Conservation (phyloP, 2,113 vertebrate species). For the Archocentrus centrarchus region DNA sequence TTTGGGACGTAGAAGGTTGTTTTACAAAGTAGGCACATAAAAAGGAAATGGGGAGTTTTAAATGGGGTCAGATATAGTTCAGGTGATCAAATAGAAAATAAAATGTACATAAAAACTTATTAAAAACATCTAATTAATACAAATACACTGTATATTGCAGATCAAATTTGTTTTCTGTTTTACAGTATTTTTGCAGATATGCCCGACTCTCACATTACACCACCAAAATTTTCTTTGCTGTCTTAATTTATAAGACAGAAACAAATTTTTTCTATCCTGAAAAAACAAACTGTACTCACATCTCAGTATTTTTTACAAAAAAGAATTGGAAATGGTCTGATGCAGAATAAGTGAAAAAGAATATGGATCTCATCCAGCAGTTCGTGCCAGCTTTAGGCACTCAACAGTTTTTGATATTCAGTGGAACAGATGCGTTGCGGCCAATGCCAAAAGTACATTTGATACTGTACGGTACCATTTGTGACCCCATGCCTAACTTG, state of each 20-base stretch:
- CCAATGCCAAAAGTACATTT: background rate
- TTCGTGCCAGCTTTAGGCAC: background rate
- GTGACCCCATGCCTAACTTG: background rate
- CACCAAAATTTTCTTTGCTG: background rate
- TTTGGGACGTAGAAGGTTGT: conserved; percentile 6
- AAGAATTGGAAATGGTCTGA: background rate
- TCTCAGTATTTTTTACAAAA: background rate
- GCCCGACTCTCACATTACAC: background rate
- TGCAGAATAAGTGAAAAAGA: background rate
- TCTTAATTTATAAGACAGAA: background rate
- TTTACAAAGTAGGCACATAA: background rate
- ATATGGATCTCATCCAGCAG: background rate
- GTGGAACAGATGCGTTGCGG: conserved; percentile 6
- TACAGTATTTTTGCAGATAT: background rate
- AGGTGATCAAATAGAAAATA: background rate
- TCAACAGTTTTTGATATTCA: background rate
- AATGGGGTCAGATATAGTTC: background rate
- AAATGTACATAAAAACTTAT: background rate
- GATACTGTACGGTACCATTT: background rate
- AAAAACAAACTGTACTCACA: background rate
- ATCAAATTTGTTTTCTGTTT: background rate
- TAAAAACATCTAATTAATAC: background rate
- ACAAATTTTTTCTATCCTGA: background rate
- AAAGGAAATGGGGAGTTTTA: background rate
- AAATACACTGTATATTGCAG: background rate